phyloP scores from a whole-genome alignment of 2,797 vertebrate genomes.

The Sparus aurata region DNA sequence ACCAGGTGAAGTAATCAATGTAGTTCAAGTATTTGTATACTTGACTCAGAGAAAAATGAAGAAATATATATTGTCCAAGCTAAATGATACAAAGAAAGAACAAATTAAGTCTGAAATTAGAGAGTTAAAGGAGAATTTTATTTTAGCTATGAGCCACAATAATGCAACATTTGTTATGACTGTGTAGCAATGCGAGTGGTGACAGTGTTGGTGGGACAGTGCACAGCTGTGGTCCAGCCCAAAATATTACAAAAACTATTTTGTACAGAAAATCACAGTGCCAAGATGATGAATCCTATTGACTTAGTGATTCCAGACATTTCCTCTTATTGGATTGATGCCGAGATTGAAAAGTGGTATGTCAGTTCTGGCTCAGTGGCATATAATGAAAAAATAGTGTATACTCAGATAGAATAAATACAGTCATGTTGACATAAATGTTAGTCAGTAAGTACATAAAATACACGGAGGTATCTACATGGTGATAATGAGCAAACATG shows the following conservation, averaged over 20 bases:
- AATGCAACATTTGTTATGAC: not conserved
- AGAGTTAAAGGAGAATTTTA: not conserved
- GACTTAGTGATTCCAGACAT: not conserved
- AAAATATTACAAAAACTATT: not conserved
- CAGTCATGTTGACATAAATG: too few species aligned
- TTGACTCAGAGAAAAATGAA: not conserved
- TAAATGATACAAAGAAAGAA: not conserved
- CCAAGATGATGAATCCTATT: not conserved
- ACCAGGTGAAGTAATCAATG: slow-evolving; percentile 30
- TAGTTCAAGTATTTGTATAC: slow-evolving; percentile 23
- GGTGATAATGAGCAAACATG: not conserved
- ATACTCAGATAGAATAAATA: too few species aligned
- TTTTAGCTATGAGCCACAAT: not conserved
- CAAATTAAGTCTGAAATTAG: not conserved
- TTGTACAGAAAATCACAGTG: not conserved
- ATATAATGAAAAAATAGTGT: too few species aligned
- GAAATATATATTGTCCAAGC: not conserved
- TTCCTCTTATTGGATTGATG: not conserved
- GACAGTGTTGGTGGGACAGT: not conserved
- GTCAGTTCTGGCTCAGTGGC: too few species aligned
- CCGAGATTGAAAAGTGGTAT: too few species aligned
- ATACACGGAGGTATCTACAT: too few species aligned
- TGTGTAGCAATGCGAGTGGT: not conserved
- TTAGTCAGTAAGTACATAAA: too few species aligned
- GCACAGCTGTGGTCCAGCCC: not conserved